Base-by-base conservation (phyloP, 2,797 vertebrate species). In the Smutsia gigantea region DNA sequence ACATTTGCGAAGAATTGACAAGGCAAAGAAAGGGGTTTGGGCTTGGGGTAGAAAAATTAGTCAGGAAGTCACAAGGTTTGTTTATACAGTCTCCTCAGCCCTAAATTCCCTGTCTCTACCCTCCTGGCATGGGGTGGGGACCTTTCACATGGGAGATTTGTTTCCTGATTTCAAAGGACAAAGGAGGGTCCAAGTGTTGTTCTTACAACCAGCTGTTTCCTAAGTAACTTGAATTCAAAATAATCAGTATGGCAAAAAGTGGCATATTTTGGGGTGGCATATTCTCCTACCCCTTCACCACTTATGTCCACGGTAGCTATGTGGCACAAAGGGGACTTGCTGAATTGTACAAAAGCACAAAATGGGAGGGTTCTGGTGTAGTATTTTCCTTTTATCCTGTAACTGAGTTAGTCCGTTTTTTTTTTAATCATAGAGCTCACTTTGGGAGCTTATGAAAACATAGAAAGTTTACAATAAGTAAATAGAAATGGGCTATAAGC, bases 361-460 rank as follows among this genome's bases (percentile, higher is more conserved):
- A 39, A 74, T 51, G 17, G 66, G 12, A 51, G 57, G 10, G 17
- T 21, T 64, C 79, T 39, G 71, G 53, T 34, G 19, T 37, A 23
- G 8, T 63, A 25, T 25, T 39, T 85, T 71, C 53, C 19, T 71
- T 78, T 79, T 29, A 64, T 77, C 34, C 2, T 55, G 82, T 59
- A 57, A 72, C 27, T 25, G 55, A 90, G 21, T 27, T 53, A 68
- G 23, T 34, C 46, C 34, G 18, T 31, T 90, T 53, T 61, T 71
- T 69, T 82, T 91, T 61, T 63, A 77, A 69, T 63, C 25, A 21
- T 53, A 86, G 59, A 46, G 68, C n/a, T 74, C 49, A 27, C 23
- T 87, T 82, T 96, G 13, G 53, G 90, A 90, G 87, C 55, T 46
- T 71, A 61, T 2, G 34, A 82, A 91, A 96, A 49, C 39, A 71